Conservation (phyloP, 2,888 invertebrate genomes). For the Macaria notata region DNA sequence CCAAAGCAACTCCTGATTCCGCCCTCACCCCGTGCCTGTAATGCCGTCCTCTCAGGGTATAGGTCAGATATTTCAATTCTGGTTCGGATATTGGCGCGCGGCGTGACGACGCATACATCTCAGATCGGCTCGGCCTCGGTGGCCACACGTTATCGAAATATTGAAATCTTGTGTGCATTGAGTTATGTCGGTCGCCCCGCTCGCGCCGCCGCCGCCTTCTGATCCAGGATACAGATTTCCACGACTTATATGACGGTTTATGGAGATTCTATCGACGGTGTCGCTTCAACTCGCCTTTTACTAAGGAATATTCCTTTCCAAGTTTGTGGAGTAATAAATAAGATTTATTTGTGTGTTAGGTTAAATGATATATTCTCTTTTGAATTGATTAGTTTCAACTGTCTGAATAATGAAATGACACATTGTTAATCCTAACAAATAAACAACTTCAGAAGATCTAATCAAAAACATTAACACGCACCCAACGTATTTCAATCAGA, state of each 20-base stretch:
- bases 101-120: conserved; percentile 79
- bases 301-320: conserved; percentile 2
- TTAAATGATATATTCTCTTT: too few relatives aligned
- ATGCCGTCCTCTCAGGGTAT: conserved; percentile 36
- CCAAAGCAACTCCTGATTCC: too few relatives aligned
- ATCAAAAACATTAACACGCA: conserved; percentile 26
- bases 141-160: conserved; percentile 68
- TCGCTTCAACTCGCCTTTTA: background rate
- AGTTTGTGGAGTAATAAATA: too few relatives aligned
- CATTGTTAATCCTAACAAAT: background rate
- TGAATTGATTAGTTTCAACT: too few relatives aligned
- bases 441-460: conserved; percentile 15
- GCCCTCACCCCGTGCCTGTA: conserved; percentile 12
- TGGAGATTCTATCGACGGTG: conserved; percentile 16
- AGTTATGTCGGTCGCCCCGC: conserved; percentile 48
- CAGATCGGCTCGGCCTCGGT: conserved; percentile 53
- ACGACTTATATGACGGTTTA: conserved; percentile 23
- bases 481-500: conserved; percentile 33
- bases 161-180: conserved; percentile 69
- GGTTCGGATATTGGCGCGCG: conserved; percentile 76
- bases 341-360: too few relatives aligned
- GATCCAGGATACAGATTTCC: conserved; percentile 39
- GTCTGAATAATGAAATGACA: too few relatives aligned
- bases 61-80: conserved; percentile 81
- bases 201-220: conserved; percentile 47